Evolutionary conservation across 2,113 vertebrate genomes (phyloP), one percentile per base, ranked within the genome.

Genomic region (Pleuronectes platessa): DNA sequence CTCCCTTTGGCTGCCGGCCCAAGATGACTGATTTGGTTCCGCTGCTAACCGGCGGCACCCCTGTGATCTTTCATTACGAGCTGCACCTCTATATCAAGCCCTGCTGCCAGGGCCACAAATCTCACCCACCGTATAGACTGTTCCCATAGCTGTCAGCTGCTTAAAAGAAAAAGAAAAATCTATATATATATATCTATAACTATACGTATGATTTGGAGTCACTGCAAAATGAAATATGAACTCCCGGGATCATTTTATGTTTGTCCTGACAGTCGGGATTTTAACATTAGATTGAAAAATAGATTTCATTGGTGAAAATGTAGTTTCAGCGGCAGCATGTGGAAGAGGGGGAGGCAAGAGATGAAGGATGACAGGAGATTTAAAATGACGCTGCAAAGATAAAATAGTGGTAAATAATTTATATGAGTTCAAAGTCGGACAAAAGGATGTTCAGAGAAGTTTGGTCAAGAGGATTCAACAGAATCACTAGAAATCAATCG

Each of bases 31-130:
- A 79, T 88, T 76, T 76, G 81, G 54, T 74, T 74, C 49, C 23
- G 68, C 78, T 81, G 35, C 68, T 64, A 45, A 63, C 55, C 35
- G 58, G 58, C 37, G 13, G 71, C 78, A 53, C 61, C 18, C 45
- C 74, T 83, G 63, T 88, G 77, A 85, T 90, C 79, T 86, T 65
- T 82, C 68, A 81, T 87, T 78, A 64, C 65, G 5, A 70, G 71
- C 74, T 75, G 80, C 69, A 79, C 78, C 66, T 87, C 64, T 6
- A 35, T 26, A 35, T 76, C 75, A 81, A 81, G 68, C 63, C 61
- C 81, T 54, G 60, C 62, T 21, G 47, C 72, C 4, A 8, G 65
- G 62, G 61, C 45, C 37, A 61, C 78, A 78, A 13, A 64, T 73
- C 60, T 68, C 42, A 12, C 5, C 5, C 47, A 63, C 68, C 83